Evolutionary conservation across 2,113 vertebrate species (phyloP), one percentile per base, ranked within the genome.

Genomic region (Apaloderma vittatum): DNA sequence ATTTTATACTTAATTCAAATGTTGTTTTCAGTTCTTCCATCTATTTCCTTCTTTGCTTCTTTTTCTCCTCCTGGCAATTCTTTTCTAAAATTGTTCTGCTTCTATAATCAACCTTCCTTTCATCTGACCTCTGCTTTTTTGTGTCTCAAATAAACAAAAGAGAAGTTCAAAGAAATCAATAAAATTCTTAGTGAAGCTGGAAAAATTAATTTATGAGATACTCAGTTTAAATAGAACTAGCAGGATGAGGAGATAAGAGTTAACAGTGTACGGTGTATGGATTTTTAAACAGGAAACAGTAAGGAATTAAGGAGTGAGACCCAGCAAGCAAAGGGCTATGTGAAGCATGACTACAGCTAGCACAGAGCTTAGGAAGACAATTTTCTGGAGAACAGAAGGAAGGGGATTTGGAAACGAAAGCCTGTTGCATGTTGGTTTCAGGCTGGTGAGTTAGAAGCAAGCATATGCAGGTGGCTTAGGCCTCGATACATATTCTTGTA

Each of bases 301-400:
- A 76, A 91, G 40, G 67, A 93, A 89, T 70, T 86, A 66, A 83
- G n/a, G 59, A 86, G 3, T 89, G 84, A 80, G 43, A 93, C 21
- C 18, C 49, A 94, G 46, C 2, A 89, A 70, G 51, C 9, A 84
- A 89, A 74, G n/a, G 15, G 43, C 19, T 80, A 73, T 26, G 30
- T 77, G 59, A 80, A 62, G 24, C 51, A 80, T 49, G 40, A 62
- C 49, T 74, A 62, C 20, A 75, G 49, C 40, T 51, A 81, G 61
- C 29, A 75, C 15, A 71, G 54, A 45, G 32, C 30, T 88, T 79
- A 85, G 74, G 32, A 76, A 94, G 65, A 75, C 32, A 74, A 54
- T 32, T 67, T 55, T 67, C 6, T 85, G n/a, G 22, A 85, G n/a
- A 79, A 46, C 3, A 63, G 23, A 82, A 58, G 59, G 85, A 85